Evolutionary conservation across 2,113 vertebrate species (phyloP), one percentile per base, ranked within the genome.

Genomic region (Canis aureus): DNA sequence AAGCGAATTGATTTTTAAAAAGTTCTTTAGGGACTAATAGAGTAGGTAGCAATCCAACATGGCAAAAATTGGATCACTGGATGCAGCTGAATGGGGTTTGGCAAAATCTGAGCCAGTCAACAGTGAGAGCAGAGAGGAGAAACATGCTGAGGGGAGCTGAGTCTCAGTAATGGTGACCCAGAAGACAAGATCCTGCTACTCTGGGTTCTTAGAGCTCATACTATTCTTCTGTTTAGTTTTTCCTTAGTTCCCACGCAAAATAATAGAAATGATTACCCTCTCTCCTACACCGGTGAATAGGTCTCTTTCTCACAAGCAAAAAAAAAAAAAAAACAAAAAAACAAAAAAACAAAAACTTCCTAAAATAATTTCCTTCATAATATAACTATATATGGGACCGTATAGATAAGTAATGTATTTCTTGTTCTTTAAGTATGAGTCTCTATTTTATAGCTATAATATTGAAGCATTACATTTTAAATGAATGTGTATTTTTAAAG

Each of bases 311-410:
- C 43, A 13, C 2, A 78, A 71, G 22, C 38, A 51, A 78, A 55
- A 78, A 43, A 43, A 43, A 43, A 43, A 43, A 43, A 43, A 5
- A 43, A 51, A 60, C 38, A 43, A 5, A 43, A 43, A 64, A 35
- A 35, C 35, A 78, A 43, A 43, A 43, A 43, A 43, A 43, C 7
- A 43, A 5, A 43, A 51, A 60, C 38, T 69, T 81, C 27, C 32
- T 66, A 60, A 93, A 78, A 38, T 23, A 66, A 49, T 43, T 57
- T 69, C 59, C 80, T 96, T 93, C 32, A 27, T 22, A 62, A 67
- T 55, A 71, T 85, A 94, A 82, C 32, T 43, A 27, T 80, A 51
- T 49, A 81, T 23, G 10, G 12, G 12, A 10, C 16, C 27, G 51
- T 16, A 60, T 22, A 69, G 19, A 38, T 85, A 23, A 49, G 49